Evolutionary conservation across 2,888 invertebrate genomes (phyloP), one percentile per base, ranked within the genome.

Genomic region (Lochmaea crataegi): DNA sequence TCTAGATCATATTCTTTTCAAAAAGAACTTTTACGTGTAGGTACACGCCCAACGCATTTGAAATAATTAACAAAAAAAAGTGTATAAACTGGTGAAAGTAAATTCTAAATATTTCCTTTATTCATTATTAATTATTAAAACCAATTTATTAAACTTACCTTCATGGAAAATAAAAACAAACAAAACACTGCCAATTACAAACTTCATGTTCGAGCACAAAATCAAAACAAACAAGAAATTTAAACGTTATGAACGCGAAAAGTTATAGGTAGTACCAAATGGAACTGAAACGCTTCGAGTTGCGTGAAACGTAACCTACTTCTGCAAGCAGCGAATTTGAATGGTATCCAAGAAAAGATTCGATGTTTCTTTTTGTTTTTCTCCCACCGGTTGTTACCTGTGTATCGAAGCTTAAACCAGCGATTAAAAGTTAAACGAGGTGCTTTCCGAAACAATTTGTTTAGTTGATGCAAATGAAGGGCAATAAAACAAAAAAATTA

Each of bases 301-400:
- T 41, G 38, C 41, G 16, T 38, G 41, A n/a, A 38, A 61, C 16
- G 41, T 41, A 61, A 61, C 61, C 38, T 22, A 70, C 69, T 63
- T 68, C 42, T 60, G 16, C 57, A 2, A 22, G 22, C 32, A 57
- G 38, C 53, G 53, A 70, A 70, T 70, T 70, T 70, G 64, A 64
- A 64, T 70, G 63, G 64, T 64, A 64, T 12, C 41, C 56, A 57
- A 45, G 69, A 11, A 70, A 68, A 68, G 60, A 68, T 60, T 48
- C 60, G 26, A 42, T 63, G n/a, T 69, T 64, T 42, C 42, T 64
- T 70, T 64, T 56, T 56, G 42, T 56, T 70, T 64, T 45, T 6
- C 69, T 70, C 69, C 69, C 69, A 70, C 69, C 64, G 68, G 38
- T n/a, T 14, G 32, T 42, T 11, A 11, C 26, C 26, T 32, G 32